These are phyloP conservation scores for Cyprinodon tularosa DNA, from an alignment of 2,113 vertebrate species.

Conservation along the genomic window DNA sequence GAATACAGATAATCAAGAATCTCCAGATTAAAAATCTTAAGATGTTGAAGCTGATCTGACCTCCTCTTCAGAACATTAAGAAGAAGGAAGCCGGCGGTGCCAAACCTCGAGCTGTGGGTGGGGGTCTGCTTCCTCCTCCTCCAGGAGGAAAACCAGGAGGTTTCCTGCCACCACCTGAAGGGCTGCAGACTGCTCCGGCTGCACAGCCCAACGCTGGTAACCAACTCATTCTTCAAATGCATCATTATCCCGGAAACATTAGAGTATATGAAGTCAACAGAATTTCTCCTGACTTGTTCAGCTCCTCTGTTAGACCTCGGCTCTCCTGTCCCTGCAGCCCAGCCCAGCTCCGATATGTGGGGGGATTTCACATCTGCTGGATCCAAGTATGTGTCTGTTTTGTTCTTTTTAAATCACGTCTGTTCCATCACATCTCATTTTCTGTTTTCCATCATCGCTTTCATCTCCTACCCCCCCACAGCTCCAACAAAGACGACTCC, in stretches of 20 bases:
- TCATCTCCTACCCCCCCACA: conserved; percentile 42
- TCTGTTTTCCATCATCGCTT: conserved; percentile 6
- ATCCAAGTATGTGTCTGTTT: conserved; percentile 83
- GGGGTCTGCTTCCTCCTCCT: conserved; percentile 88
- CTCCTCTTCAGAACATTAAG: conserved; percentile 86
- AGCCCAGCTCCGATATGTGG: conserved; percentile 84
- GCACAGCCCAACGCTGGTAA: conserved; percentile 77
- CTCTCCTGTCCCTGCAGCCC: conserved; percentile 29
- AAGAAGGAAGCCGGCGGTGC: conserved; percentile 85
- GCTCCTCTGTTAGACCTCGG: conserved; percentile 74
- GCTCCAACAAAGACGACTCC: conserved; percentile 73
- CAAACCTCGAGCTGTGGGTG: conserved; percentile 70
- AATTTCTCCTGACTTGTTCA: conserved; percentile 33
- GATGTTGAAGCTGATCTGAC: not conserved
- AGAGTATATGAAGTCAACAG: not conserved
- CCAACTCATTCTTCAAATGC: not conserved
- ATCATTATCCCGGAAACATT: not conserved
- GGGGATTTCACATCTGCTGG: conserved; percentile 92
- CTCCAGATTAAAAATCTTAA: not conserved
- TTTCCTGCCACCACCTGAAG: conserved; percentile 48
- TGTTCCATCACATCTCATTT: conserved; percentile 4
- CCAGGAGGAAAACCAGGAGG: conserved; percentile 79
- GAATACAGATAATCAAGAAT: conserved; percentile 21
- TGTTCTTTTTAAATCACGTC: not conserved
- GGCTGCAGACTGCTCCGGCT: conserved; percentile 49